A percentile compares a stretch with the other conserved stretches of the same genome.
phyloP scores from a whole-genome alignment of 2,888 invertebrate species.

The Tenthredo scrophulariae region DNA sequence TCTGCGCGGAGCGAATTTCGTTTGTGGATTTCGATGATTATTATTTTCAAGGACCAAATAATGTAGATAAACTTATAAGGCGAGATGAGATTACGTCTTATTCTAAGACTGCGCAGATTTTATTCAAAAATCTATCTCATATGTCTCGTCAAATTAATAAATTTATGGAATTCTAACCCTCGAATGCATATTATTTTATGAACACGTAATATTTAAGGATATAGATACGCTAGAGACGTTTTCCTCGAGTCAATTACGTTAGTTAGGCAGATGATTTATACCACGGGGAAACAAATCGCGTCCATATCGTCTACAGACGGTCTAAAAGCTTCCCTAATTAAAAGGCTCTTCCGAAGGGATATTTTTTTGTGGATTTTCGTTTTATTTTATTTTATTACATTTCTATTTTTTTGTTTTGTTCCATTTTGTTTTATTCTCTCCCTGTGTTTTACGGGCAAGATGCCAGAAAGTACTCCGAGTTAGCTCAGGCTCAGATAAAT shows the following conservation, averaged over 20 bases:
- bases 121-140: background rate
- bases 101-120: background rate
- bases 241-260: background rate
- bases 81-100: background rate
- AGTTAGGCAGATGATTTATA: slow-evolving; percentile 15
- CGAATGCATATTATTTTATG: background rate
- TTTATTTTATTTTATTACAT: background rate
- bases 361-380: background rate
- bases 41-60: background rate
- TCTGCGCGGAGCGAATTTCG: slow-evolving; percentile 1
- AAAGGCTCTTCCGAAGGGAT: background rate
- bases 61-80: background rate
- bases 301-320: slow-evolving; percentile 13
- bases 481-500: slow-evolving; percentile 2
- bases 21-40: slow-evolving; percentile 14
- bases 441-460: background rate
- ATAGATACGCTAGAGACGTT: background rate
- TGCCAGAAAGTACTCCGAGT: background rate
- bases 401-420: background rate
- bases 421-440: background rate
- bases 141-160: background rate
- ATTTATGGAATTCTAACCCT: background rate
- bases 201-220: background rate
- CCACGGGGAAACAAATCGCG: background rate
- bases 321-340: slow-evolving; percentile 33